Evolutionary conservation across 2,797 vertebrate species (phyloP).

Genomic region (Lutjanus argentimaculatus): DNA sequence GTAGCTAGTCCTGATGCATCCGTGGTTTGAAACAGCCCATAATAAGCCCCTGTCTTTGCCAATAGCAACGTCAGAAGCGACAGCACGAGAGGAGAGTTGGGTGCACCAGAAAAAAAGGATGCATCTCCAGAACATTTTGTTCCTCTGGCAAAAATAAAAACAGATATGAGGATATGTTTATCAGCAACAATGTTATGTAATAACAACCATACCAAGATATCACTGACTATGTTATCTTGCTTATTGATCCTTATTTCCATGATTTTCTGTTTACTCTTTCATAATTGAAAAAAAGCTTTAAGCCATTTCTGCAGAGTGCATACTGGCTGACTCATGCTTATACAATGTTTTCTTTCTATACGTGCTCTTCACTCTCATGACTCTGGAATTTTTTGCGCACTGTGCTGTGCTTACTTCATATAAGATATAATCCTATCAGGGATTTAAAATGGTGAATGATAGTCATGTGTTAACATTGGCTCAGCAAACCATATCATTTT

Average conservation of each 20-base stretch:
- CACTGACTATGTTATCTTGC: conserved; percentile 12
- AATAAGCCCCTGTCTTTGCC: conserved; percentile 78
- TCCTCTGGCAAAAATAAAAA: conserved; percentile 67
- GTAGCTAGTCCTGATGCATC: conserved; percentile 69
- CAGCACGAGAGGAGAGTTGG: conserved; percentile 58
- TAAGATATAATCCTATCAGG: conserved; percentile 50
- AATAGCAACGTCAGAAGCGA: conserved; percentile 62
- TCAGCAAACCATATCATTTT: background rate
- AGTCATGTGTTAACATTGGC: conserved; percentile 4
- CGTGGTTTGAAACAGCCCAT: conserved; percentile 71
- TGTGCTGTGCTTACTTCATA: conserved; percentile 18
- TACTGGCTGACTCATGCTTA: conserved; percentile 40
- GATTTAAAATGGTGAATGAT: conserved; percentile 39
- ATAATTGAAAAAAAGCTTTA: conserved; percentile 18
- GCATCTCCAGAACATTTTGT: conserved; percentile 80
- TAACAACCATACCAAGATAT: conserved; percentile 23
- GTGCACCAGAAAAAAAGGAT: conserved; percentile 54
- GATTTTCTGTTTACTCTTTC: conserved; percentile 25
- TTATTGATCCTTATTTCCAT: conserved; percentile 22
- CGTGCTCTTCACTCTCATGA: conserved; percentile 47
- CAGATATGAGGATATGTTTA: conserved; percentile 66
- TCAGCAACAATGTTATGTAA: conserved; percentile 63
- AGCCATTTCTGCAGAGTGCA: conserved; percentile 8
- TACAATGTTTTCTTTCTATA: conserved; percentile 9
- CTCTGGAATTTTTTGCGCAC: conserved; percentile 33